Percentiles rank a stretch among this genome's conserved stretches.
phyloP scores from a whole-genome alignment of 1,140 invertebrate species.

The Apocrypta bakeri region DNA sequence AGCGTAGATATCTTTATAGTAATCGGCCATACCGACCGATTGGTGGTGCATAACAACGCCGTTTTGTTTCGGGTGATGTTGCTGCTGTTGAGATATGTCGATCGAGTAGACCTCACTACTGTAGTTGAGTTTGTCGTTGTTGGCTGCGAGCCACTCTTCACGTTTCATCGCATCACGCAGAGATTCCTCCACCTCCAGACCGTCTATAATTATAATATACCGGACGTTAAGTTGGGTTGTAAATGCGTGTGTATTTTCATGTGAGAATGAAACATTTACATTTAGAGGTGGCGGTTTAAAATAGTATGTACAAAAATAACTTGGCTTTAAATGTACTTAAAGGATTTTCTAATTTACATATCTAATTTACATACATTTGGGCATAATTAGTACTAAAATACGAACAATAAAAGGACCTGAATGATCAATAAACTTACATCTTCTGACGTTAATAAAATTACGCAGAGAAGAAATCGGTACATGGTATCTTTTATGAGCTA shows the following conservation, averaged over 20 bases:
- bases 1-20: conserved; percentile 69
- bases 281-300: neutral
- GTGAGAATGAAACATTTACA: neutral
- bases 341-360: neutral
- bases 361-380: neutral
- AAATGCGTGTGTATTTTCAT: neutral
- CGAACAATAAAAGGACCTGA: neutral
- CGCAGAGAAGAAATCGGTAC: neutral
- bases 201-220: conserved; percentile 3
- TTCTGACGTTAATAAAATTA: neutral
- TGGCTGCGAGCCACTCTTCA: conserved; percentile 62
- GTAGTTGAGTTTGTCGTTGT: conserved; percentile 68
- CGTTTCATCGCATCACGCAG: conserved; percentile 64
- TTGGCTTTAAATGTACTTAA: neutral
- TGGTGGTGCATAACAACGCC: conserved; percentile 60
- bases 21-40: conserved; percentile 54
- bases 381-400: neutral
- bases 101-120: conserved; percentile 68
- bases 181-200: conserved; percentile 63
- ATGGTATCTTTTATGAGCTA: neutral
- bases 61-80: conserved; percentile 68
- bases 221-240: neutral
- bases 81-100: conserved; percentile 62
- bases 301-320: neutral
- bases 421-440: neutral